phyloP scores from a whole-genome alignment of 2,797 vertebrate genomes.

The Vireo griseus region DNA sequence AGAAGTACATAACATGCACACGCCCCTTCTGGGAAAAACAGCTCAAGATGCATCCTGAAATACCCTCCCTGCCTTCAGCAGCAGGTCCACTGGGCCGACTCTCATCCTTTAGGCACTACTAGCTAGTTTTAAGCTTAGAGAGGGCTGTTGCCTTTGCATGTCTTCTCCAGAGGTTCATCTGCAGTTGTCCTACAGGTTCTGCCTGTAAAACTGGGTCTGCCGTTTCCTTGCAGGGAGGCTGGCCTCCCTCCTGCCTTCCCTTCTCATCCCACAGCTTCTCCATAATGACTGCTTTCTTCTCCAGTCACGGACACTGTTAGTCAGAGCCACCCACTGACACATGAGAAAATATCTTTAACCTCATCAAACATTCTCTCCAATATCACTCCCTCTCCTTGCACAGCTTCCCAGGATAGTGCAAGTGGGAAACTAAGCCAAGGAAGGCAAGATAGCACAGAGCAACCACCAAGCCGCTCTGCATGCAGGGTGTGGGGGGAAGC shows the following conservation, averaged over 20 bases:
- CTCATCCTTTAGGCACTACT: not conserved
- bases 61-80: not conserved
- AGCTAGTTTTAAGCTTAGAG: not conserved
- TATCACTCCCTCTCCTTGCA: not conserved
- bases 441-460: not conserved
- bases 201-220: slow-evolving; percentile 38
- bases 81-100: not conserved
- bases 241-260: not conserved
- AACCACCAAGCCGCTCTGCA: not conserved
- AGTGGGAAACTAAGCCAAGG: not conserved
- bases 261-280: not conserved
- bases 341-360: not conserved
- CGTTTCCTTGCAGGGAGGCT: not conserved
- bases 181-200: slow-evolving; percentile 44
- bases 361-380: not conserved
- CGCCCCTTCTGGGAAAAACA: not conserved
- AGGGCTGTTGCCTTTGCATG: slow-evolving; percentile 10
- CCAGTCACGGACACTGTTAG: not conserved
- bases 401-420: not conserved
- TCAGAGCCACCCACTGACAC: not conserved
- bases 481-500: not conserved
- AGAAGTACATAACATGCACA: not conserved
- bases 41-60: not conserved
- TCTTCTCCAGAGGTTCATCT: not conserved
- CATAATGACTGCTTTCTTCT: not conserved